These are phyloP conservation scores for Discoglossus pictus DNA, from an alignment of 2,797 vertebrate genomes.

Conservation along the genomic window DNA sequence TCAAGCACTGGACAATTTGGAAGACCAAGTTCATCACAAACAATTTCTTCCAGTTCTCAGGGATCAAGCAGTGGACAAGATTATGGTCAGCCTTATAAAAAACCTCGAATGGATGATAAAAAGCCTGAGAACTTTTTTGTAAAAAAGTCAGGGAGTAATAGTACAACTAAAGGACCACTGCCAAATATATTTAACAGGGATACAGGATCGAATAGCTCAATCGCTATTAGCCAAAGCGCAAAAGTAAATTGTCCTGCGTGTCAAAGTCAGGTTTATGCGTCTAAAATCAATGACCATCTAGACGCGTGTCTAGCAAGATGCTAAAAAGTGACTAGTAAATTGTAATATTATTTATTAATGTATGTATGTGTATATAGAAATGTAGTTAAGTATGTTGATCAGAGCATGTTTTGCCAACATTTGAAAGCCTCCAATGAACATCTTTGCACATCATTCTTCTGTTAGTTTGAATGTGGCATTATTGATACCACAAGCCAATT, in stretches of 20 bases:
- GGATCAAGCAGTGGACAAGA: conserved; percentile 13
- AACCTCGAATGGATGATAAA: conserved; percentile 59
- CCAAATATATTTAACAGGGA: not conserved
- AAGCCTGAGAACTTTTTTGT: conserved; percentile 61
- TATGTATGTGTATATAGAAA: too few relatives aligned
- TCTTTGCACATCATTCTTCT: too few relatives aligned
- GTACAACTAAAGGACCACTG: not conserved
- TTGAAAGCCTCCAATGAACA: too few relatives aligned
- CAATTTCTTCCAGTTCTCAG: not conserved
- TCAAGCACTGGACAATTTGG: too few relatives aligned
- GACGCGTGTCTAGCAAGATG: conserved; percentile 78
- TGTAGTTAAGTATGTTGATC: too few relatives aligned
- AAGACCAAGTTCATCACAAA: conserved; percentile 3
- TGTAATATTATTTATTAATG: too few relatives aligned
- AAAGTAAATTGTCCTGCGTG: conserved; percentile 89
- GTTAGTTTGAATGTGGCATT: too few relatives aligned
- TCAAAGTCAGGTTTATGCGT: conserved; percentile 69
- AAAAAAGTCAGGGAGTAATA: conserved; percentile 31
- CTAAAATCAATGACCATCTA: conserved; percentile 86
- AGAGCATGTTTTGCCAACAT: too few relatives aligned
- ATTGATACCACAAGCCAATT: too few relatives aligned
- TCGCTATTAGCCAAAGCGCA: conserved; percentile 13
- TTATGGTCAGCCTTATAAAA: conserved; percentile 31
- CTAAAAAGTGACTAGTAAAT: not conserved
- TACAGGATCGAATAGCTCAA: conserved; percentile 7